Conservation (phyloP, 1,140 invertebrate species). For the Diachasma alloeum region DNA sequence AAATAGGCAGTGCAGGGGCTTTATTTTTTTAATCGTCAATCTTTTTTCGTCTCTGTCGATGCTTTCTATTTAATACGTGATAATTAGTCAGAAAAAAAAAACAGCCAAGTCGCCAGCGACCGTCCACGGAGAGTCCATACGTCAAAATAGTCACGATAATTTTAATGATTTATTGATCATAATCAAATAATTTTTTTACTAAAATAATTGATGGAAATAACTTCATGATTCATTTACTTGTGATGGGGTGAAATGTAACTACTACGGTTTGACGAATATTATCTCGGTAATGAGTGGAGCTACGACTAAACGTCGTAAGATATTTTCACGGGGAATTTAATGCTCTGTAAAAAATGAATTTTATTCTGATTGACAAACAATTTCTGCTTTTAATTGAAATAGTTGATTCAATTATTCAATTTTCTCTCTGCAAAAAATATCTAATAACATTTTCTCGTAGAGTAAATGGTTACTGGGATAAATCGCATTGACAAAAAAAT, state of each 20-base stretch:
- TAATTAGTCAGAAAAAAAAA: background rate
- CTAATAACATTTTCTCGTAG: no score
- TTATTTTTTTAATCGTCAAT: constrained; percentile 5
- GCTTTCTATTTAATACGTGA: constrained; percentile 1
- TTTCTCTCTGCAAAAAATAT: no score
- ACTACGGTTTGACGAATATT: no score
- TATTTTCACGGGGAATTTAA: no score
- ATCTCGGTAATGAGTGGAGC: no score
- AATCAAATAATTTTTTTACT: background rate
- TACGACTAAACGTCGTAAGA: no score
- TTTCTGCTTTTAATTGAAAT: no score
- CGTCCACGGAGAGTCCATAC: background rate
- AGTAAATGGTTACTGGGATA: no score
- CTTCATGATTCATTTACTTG: background rate
- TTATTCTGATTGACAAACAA: no score
- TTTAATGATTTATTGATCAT: background rate
- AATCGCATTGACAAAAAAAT: no score
- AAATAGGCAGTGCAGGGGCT: background rate
- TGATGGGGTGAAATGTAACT: background rate
- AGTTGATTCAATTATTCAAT: no score
- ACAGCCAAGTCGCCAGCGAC: background rate
- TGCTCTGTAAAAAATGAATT: no score
- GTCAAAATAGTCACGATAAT: constrained; percentile 1
- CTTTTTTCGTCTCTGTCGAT: background rate
- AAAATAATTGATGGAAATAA: background rate